A percentile compares a stretch with the other conserved stretches of the same genome.
These are phyloP conservation scores for Halocynthia roretzi DNA, from an alignment of 23 tunicate species.

Conservation along the genomic window DNA sequence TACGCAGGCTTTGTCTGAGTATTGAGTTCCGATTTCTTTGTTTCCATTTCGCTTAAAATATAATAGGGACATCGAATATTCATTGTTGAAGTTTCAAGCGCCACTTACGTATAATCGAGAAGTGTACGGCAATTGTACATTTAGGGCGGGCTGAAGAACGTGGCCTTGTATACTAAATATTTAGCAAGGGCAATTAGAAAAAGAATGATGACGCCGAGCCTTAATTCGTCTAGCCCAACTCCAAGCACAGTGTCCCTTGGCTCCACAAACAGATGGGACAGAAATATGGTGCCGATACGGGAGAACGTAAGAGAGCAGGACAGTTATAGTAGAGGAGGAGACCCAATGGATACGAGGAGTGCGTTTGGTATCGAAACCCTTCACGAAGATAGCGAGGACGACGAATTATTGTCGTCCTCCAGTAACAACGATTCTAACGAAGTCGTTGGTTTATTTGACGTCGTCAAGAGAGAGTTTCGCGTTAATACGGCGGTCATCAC, in stretches of 20 bases:
- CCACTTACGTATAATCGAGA: too few relatives aligned
- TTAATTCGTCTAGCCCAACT: constrained; percentile 15
- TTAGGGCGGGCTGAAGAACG: too few relatives aligned
- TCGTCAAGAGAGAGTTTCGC: constrained; percentile 83
- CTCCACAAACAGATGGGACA: not conserved
- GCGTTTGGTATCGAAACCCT: constrained; percentile 13
- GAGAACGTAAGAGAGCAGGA: not conserved
- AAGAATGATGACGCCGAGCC: constrained; percentile 16
- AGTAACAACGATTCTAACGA: constrained; percentile 27
- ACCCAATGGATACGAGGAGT: not conserved
- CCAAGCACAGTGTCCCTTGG: constrained; percentile 18
- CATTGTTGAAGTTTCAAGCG: too few relatives aligned
- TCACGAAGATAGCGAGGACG: constrained; percentile 64
- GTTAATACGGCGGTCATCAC: constrained; percentile 78
- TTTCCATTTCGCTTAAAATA: too few relatives aligned
- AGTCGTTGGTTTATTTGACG: constrained; percentile 64
- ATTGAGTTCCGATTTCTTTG: too few relatives aligned
- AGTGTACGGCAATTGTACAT: too few relatives aligned
- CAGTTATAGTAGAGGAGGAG: not conserved
- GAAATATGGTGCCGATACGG: constrained; percentile 17
- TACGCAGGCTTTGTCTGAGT: too few relatives aligned
- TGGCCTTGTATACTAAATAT: too few relatives aligned
- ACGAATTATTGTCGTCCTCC: constrained; percentile 48
- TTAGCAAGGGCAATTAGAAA: too few relatives aligned
- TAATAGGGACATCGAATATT: too few relatives aligned